Evolutionary conservation across 1,140 invertebrate species (phyloP).

Genomic region (Ceratina australensis): DNA sequence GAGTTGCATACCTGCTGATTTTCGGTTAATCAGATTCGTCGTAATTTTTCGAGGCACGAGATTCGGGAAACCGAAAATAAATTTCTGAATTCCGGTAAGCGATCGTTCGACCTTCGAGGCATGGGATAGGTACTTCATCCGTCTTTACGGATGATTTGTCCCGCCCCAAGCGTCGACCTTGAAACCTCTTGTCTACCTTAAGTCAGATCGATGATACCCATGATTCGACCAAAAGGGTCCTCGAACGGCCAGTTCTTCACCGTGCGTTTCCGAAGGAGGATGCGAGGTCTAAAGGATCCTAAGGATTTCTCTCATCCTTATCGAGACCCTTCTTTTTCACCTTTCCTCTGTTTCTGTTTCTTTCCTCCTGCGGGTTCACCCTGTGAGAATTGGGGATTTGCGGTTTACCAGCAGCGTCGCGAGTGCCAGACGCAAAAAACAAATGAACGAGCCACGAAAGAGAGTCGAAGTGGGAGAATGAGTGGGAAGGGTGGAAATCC

Average conservation of each 20-base stretch:
- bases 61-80: neutral
- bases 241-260: constrained; percentile 4
- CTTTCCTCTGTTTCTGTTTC: neutral
- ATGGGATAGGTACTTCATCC: neutral
- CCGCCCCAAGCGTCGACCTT: constrained; percentile 25
- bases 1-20: too few relatives aligned
- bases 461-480: neutral
- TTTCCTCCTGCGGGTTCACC: constrained; percentile 22
- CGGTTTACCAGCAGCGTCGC: constrained; percentile 64
- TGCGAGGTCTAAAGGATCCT: constrained; percentile 10
- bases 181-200: neutral
- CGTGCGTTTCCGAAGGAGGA: constrained; percentile 33
- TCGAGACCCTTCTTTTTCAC: constrained; percentile 17
- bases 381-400: constrained; percentile 67
- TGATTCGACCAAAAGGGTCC: neutral
- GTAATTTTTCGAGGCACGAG: neutral
- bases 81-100: constrained; percentile 8
- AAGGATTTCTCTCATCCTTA: constrained; percentile 49
- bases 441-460: constrained; percentile 57
- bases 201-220: constrained; percentile 21
- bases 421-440: constrained; percentile 65
- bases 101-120: neutral
- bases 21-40: neutral
- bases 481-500: constrained; percentile 26
- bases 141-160: constrained; percentile 8